Base-by-base conservation (phyloP, 1,140 invertebrate genomes). In the Pseudomyrmex sp. region DNA sequence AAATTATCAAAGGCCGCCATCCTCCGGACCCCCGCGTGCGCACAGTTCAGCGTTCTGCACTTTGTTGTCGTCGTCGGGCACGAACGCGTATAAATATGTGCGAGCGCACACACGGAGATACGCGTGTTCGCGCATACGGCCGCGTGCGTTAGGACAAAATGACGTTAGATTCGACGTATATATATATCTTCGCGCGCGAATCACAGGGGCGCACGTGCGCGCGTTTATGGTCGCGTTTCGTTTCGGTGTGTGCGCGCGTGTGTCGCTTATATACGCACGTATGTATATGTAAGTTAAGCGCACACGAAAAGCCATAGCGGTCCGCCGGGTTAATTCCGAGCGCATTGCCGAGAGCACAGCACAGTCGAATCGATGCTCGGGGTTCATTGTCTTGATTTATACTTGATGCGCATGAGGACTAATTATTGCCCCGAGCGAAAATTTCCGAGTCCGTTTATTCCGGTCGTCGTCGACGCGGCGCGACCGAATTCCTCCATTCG, bases 341-440 rank as follows among this genome's bases (percentile, higher is more conserved):
- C 56, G 79, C 87, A 90, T 7, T 35, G 5, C 35, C 89, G 89
- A 87, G 74, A 90, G 62, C 80, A 69, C 66, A 80, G 66, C 23
- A 44, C 26, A 59, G 50, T 82, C 54, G 61, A 87, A 87, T 86
- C 88, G 88, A 89, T 89, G 85, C 80, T 76, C 79, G 77, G 75
- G 77, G 75, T 82, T 85, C 83, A 83, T 86, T 85, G 85, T 86
- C 89, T 89, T 88, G 88, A 89, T 86, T 88, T 86, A 89, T 90
- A 82, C 62, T 79, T 62, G 65, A 74, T 66, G 48, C 46, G 70
- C 74, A 48, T 62, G 65, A 12, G 35, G 52, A 23, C 44, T 88
- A 88, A 88, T 88, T 88, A 85, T 84, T 77, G 68, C 69, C 1
- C 10, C 50, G n/a, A 8, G 26, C 61, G 18, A 62, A 23, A 44